Evolutionary conservation across 2,797 vertebrate genomes (phyloP), one percentile per base, ranked within the genome.

Genomic region (Notolepis coatsorum): DNA sequence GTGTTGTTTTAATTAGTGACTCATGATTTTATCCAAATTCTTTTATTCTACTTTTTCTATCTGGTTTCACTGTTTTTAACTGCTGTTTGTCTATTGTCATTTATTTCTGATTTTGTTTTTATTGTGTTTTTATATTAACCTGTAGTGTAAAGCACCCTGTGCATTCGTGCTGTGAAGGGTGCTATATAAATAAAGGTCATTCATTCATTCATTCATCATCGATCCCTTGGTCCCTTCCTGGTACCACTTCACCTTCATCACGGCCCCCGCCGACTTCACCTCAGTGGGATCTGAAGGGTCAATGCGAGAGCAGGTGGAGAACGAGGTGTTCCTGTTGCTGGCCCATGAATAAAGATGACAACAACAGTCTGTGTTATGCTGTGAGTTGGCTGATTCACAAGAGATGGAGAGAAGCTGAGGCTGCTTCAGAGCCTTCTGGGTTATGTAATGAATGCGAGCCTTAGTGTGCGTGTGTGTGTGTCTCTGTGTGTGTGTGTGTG

Each of bases 371-470:
- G 33, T 64, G 12, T 17, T 17, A 43, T 27, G 6, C n/a, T 25
- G 28, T 7, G 53, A 66, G 30, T 4, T 3, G 39, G 28, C 45
- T 65, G 47, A 63, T 53, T 48, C 47, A 57, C 12, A 17, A 69
- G 27, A 47, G 39, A 69, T 46, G 50, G 47, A 60, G 62, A 37
- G 46, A 52, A 23, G 52, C 56, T 58, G 61, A 52, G 27, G 52
- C 56, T 58, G 61, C 61, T 64, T 23, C 54, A 38, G 46, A 61
- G 50, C 56, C 10, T 61, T 56, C 65, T 28, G 9, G 63, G 41
- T 88, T 84, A 83, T 68, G 64, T 79, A 84, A 84, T 25, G 13
- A 25, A 17, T 33, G 33, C 24, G 18, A 21, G 42, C 23, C 7
- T 46, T 18, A 23, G 20, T 23, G 6, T 45, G n/a, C 7, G 5